phyloP scores from a whole-genome alignment of 2,888 invertebrate species.

The Neoscelio sp. region DNA sequence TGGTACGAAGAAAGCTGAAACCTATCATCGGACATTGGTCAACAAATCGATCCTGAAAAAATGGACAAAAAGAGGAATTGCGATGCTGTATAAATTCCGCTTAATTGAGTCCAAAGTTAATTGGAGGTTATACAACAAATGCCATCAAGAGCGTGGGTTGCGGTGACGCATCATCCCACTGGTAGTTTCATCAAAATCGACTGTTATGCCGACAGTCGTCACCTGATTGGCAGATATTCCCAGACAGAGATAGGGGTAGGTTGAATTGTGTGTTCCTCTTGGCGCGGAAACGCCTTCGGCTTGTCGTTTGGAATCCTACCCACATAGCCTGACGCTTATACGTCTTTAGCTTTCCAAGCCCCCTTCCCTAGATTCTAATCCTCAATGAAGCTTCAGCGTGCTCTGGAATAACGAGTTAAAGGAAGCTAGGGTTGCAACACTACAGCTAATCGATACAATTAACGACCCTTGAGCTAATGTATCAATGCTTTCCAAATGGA shows the following conservation, averaged over 20 bases:
- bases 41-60: constrained; percentile 1
- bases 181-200: background rate
- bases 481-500: constrained; percentile 39
- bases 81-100: too few relatives aligned
- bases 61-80: background rate
- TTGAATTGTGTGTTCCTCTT: constrained; percentile 24
- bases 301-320: constrained; percentile 57
- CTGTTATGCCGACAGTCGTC: background rate
- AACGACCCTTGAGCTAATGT: constrained; percentile 52
- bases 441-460: constrained; percentile 56
- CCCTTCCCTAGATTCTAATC: constrained; percentile 48
- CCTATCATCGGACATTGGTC: background rate
- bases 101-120: too few relatives aligned
- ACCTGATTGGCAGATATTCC: constrained; percentile 24
- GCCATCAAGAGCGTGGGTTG: background rate
- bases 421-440: constrained; percentile 20
- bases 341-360: constrained; percentile 25
- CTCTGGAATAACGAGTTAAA: constrained; percentile 55
- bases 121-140: background rate
- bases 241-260: constrained; percentile 19
- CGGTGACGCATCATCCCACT: background rate
- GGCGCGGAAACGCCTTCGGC: constrained; percentile 37
- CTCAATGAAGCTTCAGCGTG: constrained; percentile 36
- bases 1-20: background rate
- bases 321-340: constrained; percentile 40